These are phyloP conservation scores for Sphaeramia orbicularis DNA, from an alignment of 2,797 vertebrate species.

Conservation along the genomic window DNA sequence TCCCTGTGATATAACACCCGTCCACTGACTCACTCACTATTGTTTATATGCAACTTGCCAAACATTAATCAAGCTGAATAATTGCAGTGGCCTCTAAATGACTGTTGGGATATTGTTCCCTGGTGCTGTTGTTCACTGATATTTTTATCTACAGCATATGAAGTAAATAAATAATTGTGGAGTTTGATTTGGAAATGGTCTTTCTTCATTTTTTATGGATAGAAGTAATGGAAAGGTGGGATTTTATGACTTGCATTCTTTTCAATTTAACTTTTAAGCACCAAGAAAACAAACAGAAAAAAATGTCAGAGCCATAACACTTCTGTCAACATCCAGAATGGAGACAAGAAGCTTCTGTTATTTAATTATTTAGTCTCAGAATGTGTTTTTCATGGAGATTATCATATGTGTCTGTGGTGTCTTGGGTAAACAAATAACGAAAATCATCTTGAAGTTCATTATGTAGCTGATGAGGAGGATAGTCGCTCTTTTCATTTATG, in stretches of 20 bases:
- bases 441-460: slow-evolving; percentile 7
- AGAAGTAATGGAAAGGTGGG: neutral
- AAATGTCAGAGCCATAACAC: neutral
- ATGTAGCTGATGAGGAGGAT: neutral
- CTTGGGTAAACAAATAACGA: too few relatives aligned
- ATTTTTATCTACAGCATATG: neutral
- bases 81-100: slow-evolving; percentile 1
- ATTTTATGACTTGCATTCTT: neutral
- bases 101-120: slow-evolving; percentile 9
- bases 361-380: neutral
- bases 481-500: slow-evolving; percentile 9
- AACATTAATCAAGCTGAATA: slow-evolving; percentile 26
- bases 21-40: slow-evolving; percentile 12
- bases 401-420: too few relatives aligned
- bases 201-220: neutral
- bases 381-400: too few relatives aligned
- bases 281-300: neutral
- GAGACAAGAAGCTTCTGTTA: neutral
- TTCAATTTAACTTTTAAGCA: too few relatives aligned
- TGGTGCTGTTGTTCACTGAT: slow-evolving; percentile 4
- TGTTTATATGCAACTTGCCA: slow-evolving; percentile 10
- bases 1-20: slow-evolving; percentile 33
- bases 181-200: neutral
- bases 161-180: neutral
- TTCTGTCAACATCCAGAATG: neutral